Evolutionary conservation across 1,140 invertebrate genomes (phyloP), one percentile per base, ranked within the genome.

Genomic region (Triops longicaudatus): DNA sequence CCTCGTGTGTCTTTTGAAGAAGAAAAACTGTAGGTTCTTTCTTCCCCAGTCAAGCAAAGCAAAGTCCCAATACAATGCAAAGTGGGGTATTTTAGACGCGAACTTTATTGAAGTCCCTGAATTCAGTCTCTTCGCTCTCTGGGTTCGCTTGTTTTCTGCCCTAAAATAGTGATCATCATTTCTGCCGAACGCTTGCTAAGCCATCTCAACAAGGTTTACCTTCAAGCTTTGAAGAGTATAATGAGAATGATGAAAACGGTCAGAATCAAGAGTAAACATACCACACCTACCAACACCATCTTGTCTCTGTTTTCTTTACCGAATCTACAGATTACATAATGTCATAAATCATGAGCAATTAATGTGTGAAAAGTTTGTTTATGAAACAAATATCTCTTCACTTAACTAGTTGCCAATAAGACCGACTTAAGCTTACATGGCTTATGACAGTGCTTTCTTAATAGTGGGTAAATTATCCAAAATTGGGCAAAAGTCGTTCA

Each of bases 221-320:
- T 89, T 80, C 88, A 88, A 83, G 91, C 90, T 9, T 90, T 90
- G 42, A 91, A 88, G 43, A 91, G 89, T 79, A 92, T 91, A 83
- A 92, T 92, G 81, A 92, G 87, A 73, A 92, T 86, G 78, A 92
- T 91, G 86, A 92, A 92, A 77, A 91, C 90, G 78, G 89, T 87
- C 80, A 92, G 85, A 78, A 92, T 86, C 79, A 92, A 89, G 76
- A 92, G 85, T 80, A 92, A 90, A 84, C 90, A 91, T 84, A 90
- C 91, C 80, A 92, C 91, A 81, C 90, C 91, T 79, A 92, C 90
- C 31, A 90, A 90, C 80, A 92, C 89, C 91, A 92, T 92, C 79
- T 81, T 81, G 74, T 76, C 75, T 63, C 26, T 28, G 17, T 44
- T 76, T 75, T 63, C 0, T 63, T 63, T 63, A n/a, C n/a, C 17